Percentiles rank a stretch among this genome's conserved stretches.
These are phyloP conservation scores for Cephalopterus ornatus DNA, from an alignment of 2,113 vertebrate species.

Conservation along the genomic window DNA sequence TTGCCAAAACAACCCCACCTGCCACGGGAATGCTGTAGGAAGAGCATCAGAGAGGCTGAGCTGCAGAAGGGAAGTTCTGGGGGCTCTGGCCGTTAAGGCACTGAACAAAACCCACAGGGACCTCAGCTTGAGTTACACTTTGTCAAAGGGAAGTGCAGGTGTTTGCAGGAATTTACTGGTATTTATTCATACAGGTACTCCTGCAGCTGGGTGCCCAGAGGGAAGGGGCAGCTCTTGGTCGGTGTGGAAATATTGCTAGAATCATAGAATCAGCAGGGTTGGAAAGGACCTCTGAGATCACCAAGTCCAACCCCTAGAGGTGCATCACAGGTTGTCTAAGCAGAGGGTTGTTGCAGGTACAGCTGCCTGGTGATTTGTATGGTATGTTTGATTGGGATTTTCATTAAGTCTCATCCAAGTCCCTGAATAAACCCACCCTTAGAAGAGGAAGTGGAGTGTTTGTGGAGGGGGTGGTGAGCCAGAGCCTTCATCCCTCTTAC, in stretches of 20 bases:
- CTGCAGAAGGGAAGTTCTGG: background rate
- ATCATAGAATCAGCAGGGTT: too few relatives aligned
- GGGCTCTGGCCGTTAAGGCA: background rate
- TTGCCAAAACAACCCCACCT: background rate
- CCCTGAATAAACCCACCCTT: background rate
- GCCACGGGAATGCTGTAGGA: background rate
- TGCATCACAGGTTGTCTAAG: background rate
- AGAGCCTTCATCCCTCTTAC: background rate
- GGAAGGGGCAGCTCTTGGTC: background rate
- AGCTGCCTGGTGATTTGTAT: background rate
- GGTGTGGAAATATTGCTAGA: background rate
- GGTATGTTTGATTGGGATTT: background rate
- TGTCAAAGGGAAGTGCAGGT: background rate
- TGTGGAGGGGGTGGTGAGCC: background rate
- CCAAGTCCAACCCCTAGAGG: background rate
- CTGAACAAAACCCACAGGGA: background rate
- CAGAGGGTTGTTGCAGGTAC: background rate
- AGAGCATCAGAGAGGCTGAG: background rate
- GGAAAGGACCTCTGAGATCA: too few relatives aligned
- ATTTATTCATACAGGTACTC: too few relatives aligned
- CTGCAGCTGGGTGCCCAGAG: background rate
- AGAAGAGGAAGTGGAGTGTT: background rate
- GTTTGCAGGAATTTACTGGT: background rate
- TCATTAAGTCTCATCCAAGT: background rate
- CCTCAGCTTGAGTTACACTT: background rate